Evolutionary conservation across 2,888 invertebrate species (phyloP).

Genomic region (Nineta flava): DNA sequence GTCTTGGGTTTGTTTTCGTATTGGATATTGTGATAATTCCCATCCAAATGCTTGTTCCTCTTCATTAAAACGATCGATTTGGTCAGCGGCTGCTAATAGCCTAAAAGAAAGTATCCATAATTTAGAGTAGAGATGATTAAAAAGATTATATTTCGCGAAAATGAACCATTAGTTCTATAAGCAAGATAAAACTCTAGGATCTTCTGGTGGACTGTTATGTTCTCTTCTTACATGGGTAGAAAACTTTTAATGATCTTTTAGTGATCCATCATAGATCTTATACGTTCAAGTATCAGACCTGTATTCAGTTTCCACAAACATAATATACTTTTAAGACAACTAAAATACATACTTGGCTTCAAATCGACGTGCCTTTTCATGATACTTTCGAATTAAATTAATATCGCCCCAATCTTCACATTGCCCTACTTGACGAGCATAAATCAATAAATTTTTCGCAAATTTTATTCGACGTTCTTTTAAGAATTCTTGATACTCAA

Average conservation of each 20-base stretch:
- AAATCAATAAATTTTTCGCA: constrained; percentile 63
- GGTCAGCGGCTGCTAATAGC: constrained; percentile 54
- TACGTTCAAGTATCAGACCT: too few species aligned
- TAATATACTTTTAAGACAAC: not conserved
- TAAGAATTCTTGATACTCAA: constrained; percentile 72
- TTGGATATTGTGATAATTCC: constrained; percentile 77
- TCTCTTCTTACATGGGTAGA: too few species aligned
- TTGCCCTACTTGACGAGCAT: constrained; percentile 66
- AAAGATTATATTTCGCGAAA: not conserved
- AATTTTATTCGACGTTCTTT: constrained; percentile 68
- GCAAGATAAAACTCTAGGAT: too few species aligned
- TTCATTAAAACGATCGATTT: constrained; percentile 77
- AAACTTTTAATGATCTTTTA: too few species aligned
- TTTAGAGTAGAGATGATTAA: not conserved
- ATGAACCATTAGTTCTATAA: not conserved
- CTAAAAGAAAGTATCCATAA: constrained; percentile 23
- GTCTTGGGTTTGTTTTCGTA: constrained; percentile 62
- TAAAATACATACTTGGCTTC: constrained; percentile 40
- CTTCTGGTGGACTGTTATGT: too few species aligned
- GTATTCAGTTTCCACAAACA: too few species aligned
- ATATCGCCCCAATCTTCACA: constrained; percentile 79
- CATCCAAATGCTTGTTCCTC: constrained; percentile 82
- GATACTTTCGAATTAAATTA: constrained; percentile 65
- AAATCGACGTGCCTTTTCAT: constrained; percentile 58
- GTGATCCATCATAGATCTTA: too few species aligned